phyloP scores from a whole-genome alignment of 2,888 invertebrate genomes.

The Tridacna crocea region DNA sequence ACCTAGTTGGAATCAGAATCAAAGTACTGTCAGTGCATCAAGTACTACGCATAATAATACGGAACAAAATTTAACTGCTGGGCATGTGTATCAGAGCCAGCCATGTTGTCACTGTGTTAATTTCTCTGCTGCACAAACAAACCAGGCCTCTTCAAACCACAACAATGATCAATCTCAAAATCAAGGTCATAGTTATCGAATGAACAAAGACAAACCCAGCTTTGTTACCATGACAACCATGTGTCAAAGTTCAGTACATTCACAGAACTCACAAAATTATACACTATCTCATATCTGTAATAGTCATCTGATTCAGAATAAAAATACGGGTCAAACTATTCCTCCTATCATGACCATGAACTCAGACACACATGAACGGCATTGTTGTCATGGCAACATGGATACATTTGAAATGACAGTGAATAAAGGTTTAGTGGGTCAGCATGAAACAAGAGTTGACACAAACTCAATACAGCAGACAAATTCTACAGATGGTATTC shows the following conservation, averaged over 20 bases:
- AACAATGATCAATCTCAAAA: conserved; percentile 20
- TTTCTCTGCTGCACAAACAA: conserved; percentile 3
- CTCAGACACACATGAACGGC: neutral
- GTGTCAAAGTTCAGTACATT: conserved; percentile 14
- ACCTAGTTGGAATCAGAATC: conserved; percentile 26
- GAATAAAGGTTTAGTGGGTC: conserved; percentile 1
- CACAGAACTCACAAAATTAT: neutral
- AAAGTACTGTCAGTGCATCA: neutral
- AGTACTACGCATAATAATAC: conserved; percentile 18
- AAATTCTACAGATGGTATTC: neutral
- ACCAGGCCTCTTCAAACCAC: neutral
- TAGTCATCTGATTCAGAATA: neutral
- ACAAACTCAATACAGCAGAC: conserved; percentile 15
- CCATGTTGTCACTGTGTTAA: neutral
- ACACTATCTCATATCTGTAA: neutral
- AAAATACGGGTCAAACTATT: neutral
- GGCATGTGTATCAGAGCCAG: conserved; percentile 12
- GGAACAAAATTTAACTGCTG: conserved; percentile 21
- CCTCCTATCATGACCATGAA: neutral
- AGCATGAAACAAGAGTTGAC: neutral
- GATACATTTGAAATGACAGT: neutral
- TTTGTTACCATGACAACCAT: conserved; percentile 22
- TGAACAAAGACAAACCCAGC: conserved; percentile 8
- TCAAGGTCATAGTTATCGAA: conserved; percentile 31
- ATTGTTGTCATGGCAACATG: conserved; percentile 12